Evolutionary conservation across 2,797 vertebrate genomes (phyloP).

Genomic region (Darevskia mixta): DNA sequence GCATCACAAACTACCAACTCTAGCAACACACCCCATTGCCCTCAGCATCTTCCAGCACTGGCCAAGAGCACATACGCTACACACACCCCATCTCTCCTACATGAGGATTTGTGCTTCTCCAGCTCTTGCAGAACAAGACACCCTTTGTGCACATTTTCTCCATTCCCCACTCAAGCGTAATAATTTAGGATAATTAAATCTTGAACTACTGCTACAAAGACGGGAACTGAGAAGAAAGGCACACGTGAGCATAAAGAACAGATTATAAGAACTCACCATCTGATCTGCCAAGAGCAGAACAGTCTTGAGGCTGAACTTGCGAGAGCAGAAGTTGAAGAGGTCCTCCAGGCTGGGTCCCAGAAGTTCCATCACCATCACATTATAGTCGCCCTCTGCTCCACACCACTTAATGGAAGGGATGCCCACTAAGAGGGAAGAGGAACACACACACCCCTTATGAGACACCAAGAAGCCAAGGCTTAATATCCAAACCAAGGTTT

Average conservation of each 20-base stretch:
- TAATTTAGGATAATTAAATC: conserved; percentile 11
- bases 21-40: neutral
- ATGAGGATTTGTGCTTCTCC: conserved; percentile 10
- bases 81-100: neutral
- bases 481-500: conserved; percentile 34
- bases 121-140: conserved; percentile 41
- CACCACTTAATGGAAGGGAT: conserved; percentile 99
- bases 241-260: neutral
- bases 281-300: conserved; percentile 96
- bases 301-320: conserved; percentile 98
- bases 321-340: conserved; percentile 97
- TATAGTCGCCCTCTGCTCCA: conserved; percentile 96
- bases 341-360: conserved; percentile 95
- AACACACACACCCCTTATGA: conserved; percentile 80
- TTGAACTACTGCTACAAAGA: conserved; percentile 32
- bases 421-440: conserved; percentile 86
- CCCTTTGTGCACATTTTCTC: conserved; percentile 39
- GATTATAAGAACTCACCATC: conserved; percentile 85
- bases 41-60: neutral
- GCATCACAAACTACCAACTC: neutral
- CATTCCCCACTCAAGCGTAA: conserved; percentile 37
- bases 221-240: neutral
- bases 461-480: neutral
- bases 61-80: neutral
- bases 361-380: conserved; percentile 98